Evolutionary conservation across 2,888 invertebrate genomes (phyloP).

Genomic region (Platycheirus rosarum): DNA sequence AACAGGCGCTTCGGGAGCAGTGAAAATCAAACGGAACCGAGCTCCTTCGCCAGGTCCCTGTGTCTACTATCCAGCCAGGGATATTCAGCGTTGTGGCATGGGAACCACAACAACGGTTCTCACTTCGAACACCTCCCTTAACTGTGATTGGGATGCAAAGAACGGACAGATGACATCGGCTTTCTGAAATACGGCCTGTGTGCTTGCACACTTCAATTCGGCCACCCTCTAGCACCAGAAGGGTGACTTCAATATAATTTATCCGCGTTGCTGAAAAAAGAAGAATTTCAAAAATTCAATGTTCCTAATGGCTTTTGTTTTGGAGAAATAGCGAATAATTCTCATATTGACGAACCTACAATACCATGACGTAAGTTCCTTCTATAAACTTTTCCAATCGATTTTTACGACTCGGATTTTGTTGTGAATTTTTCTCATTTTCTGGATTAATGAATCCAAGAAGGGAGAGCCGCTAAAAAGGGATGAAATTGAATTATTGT

Average conservation of each 20-base stretch:
- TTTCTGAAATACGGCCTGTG: slow-evolving; percentile 77
- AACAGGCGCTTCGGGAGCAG: slow-evolving; percentile 77
- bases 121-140: slow-evolving; percentile 79
- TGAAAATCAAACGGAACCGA: slow-evolving; percentile 81
- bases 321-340: no score
- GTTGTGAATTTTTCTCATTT: no score
- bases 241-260: slow-evolving; percentile 47
- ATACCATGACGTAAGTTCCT: no score
- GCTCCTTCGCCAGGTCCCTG: slow-evolving; percentile 83
- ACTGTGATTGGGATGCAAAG: slow-evolving; percentile 81
- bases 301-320: no score
- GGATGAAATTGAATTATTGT: no score
- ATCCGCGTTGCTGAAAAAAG: slow-evolving; percentile 16
- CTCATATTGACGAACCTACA: no score
- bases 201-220: slow-evolving; percentile 58
- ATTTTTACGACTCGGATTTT: no score
- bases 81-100: slow-evolving; percentile 77
- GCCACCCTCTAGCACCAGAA: slow-evolving; percentile 58
- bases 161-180: slow-evolving; percentile 82
- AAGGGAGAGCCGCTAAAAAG: no score
- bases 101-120: slow-evolving; percentile 77
- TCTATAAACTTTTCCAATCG: no score
- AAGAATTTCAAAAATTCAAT: neutral
- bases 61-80: slow-evolving; percentile 83
- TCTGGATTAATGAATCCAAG: no score